Evolutionary conservation across 2,797 vertebrate species (phyloP), one percentile per base, ranked within the genome.

Genomic region (Hephaestus fuliginosus): DNA sequence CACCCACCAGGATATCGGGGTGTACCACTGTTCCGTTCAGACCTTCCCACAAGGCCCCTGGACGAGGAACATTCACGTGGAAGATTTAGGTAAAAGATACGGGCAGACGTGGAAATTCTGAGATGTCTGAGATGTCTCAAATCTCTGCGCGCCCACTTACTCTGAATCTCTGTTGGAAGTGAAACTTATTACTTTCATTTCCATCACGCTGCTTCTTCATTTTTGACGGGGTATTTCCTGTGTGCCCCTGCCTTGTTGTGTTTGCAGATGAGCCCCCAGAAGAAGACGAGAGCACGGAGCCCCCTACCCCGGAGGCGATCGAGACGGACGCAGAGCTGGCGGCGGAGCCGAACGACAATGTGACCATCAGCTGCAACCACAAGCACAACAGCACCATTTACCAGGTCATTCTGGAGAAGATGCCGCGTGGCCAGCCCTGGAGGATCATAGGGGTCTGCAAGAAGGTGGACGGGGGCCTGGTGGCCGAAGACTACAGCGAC

Each of bases 21-120:
- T 90, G 18, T 98, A 97, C 64, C 80, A 82, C 55, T 98, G 96
- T 69, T 95, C 92, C 0, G 74, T 97, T 57, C 90, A 95, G 72
- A 93, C 85, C 15, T 97, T 96, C 77, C 94, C 96, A 30, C 30
- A 70, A 25, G 96, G 97, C 43, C 83, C 88, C 8, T 96, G 96
- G 95, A 91, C 90, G 79, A 97, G 91, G 60, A 57, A 69, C 66
- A 85, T 96, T 67, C 83, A 88, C 55, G 96, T 96, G 88, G 88
- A 96, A 53, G 94, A 95, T 64, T 58, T 93, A 93, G 96, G 96
- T 97, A 95, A 95, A 84, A 15, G 6, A 14, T 9, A 11, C 1
- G 18, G 3, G 2, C 41, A 49, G 2, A 55, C 12, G 30, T 49
- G 25, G 49, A 79, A 61, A n/a, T 28, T 41, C 5, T 51, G 14